These are phyloP conservation scores for Albula glossodonta DNA, from an alignment of 2,113 vertebrate species.

Conservation along the genomic window DNA sequence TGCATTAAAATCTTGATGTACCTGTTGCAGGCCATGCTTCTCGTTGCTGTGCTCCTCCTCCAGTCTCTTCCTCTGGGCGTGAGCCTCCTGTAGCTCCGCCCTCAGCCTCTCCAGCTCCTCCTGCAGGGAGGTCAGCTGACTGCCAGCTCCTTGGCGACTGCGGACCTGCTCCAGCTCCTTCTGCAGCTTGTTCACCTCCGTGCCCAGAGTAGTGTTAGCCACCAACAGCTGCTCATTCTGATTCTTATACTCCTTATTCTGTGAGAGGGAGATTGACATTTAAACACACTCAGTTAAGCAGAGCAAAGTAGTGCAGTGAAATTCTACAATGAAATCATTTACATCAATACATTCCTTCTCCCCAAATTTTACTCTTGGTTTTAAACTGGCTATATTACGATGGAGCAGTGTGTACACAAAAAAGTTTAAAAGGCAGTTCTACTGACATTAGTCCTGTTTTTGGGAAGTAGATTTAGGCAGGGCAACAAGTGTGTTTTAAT, in stretches of 20 bases:
- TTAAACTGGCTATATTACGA: too few species aligned
- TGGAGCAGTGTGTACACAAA: too few species aligned
- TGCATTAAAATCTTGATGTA: slow-evolving; percentile 41
- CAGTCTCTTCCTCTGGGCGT: slow-evolving; percentile 63
- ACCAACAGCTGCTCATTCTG: slow-evolving; percentile 76
- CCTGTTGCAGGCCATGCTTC: slow-evolving; percentile 78
- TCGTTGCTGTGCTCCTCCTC: slow-evolving; percentile 78
- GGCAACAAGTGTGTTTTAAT: not conserved
- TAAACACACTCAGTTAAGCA: not conserved
- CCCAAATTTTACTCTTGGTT: too few species aligned
- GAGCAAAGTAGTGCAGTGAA: too few species aligned
- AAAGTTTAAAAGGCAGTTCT: not conserved
- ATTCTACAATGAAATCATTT: too few species aligned
- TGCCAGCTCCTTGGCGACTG: slow-evolving; percentile 46
- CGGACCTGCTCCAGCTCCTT: slow-evolving; percentile 76
- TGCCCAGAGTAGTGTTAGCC: slow-evolving; percentile 48
- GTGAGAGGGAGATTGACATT: slow-evolving; percentile 16
- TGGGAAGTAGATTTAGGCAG: not conserved
- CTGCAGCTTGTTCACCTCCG: slow-evolving; percentile 80
- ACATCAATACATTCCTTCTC: too few species aligned
- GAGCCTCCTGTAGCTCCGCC: slow-evolving; percentile 72
- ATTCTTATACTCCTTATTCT: slow-evolving; percentile 80
- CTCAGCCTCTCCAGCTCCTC: slow-evolving; percentile 76
- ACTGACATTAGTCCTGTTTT: not conserved
- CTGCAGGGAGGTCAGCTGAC: slow-evolving; percentile 73